phyloP scores from a whole-genome alignment of 2,797 vertebrate species.

The Miichthys miiuy region DNA sequence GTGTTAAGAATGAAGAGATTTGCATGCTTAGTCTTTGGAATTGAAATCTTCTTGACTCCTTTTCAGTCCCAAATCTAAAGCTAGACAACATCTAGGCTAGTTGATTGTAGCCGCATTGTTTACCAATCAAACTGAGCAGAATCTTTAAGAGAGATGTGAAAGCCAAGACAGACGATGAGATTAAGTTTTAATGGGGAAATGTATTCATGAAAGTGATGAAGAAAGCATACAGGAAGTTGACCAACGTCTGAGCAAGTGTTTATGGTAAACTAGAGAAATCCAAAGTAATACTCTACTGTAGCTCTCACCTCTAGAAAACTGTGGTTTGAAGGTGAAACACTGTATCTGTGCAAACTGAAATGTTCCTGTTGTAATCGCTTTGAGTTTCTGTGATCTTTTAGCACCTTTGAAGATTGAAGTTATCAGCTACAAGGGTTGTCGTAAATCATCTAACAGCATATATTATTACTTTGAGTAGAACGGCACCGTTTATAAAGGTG shows the following conservation, averaged over 20 bases:
- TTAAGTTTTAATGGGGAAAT: slow-evolving; percentile 43
- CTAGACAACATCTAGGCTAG: slow-evolving; percentile 56
- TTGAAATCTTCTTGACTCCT: slow-evolving; percentile 63
- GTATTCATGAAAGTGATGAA: slow-evolving; percentile 72
- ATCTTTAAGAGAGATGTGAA: slow-evolving; percentile 65
- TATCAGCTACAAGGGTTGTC: slow-evolving; percentile 22
- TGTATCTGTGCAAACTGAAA: slow-evolving; percentile 41
- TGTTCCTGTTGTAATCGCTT: slow-evolving; percentile 45
- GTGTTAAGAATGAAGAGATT: slow-evolving; percentile 49
- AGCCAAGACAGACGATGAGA: slow-evolving; percentile 54
- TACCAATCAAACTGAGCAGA: slow-evolving; percentile 67
- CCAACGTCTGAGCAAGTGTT: slow-evolving; percentile 74
- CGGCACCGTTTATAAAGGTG: slow-evolving; percentile 41
- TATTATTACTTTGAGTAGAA: slow-evolving; percentile 45
- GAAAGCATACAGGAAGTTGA: slow-evolving; percentile 81
- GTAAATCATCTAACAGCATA: slow-evolving; percentile 53
- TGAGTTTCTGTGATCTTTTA: slow-evolving; percentile 53
- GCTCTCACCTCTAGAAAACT: slow-evolving; percentile 36
- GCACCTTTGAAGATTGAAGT: slow-evolving; percentile 41
- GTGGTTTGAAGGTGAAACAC: slow-evolving; percentile 32
- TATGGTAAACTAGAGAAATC: slow-evolving; percentile 69
- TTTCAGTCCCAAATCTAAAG: slow-evolving; percentile 62
- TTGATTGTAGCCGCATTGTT: slow-evolving; percentile 51
- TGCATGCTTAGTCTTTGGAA: slow-evolving; percentile 61
- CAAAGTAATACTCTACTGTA: slow-evolving; percentile 48